Percentiles rank a stretch among this genome's conserved stretches.
Evolutionary conservation across 2,797 vertebrate genomes (phyloP).

Genomic region (Triplophysa bombifrons): DNA sequence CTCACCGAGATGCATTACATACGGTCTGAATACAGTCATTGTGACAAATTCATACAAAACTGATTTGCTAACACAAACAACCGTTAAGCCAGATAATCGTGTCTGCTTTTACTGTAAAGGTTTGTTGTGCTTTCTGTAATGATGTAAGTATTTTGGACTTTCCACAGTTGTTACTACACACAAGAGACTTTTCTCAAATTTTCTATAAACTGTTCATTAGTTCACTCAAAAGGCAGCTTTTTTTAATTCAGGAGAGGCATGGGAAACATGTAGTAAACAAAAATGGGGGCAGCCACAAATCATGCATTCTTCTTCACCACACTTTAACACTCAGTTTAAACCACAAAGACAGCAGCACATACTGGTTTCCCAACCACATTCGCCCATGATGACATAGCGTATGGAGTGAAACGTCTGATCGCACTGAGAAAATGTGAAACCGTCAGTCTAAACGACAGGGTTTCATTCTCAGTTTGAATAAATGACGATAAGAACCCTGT

Average conservation of each 20-base stretch:
- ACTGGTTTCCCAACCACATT: slow-evolving; percentile 14
- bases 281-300: slow-evolving; percentile 59
- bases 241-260: slow-evolving; percentile 34
- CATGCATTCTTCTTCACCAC: slow-evolving; percentile 58
- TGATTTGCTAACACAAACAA: neutral
- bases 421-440: slow-evolving; percentile 38
- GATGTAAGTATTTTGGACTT: neutral
- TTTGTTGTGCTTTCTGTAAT: neutral
- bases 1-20: slow-evolving; percentile 8
- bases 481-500: slow-evolving; percentile 38
- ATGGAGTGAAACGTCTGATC: slow-evolving; percentile 12
- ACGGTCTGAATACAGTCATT: slow-evolving; percentile 19
- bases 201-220: slow-evolving; percentile 20
- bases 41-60: slow-evolving; percentile 22
- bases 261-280: slow-evolving; percentile 63
- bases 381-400: slow-evolving; percentile 20
- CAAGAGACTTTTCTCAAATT: neutral
- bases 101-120: neutral
- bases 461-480: slow-evolving; percentile 25
- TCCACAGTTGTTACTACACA: neutral
- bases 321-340: slow-evolving; percentile 47
- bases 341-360: slow-evolving; percentile 23
- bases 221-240: neutral
- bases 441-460: slow-evolving; percentile 2
- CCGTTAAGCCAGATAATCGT: neutral